Evolutionary conservation across 2,888 invertebrate genomes (phyloP), one percentile per base, ranked within the genome.

Genomic region (Arenicola marina): DNA sequence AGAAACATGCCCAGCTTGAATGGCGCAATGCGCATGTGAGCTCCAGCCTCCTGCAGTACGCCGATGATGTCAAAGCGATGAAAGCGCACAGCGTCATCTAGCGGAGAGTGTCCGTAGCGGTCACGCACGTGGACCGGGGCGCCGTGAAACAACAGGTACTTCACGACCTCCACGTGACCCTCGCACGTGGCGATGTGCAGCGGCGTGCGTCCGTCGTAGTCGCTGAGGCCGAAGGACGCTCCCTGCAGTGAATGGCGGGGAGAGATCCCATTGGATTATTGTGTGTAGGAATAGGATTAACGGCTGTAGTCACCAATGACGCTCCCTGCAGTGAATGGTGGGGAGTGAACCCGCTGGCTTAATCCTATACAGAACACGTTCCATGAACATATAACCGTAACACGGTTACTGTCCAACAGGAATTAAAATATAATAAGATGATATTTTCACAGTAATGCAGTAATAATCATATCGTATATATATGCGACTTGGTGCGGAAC

Each of bases 101-200:
- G 72, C 86, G 85, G 80, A 2, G 83, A 82, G 63, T 79, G 76
- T 4, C 81, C 79, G 59, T 77, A 77, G 48, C 78, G 59, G 62
- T 92, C 92, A 68, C 90, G 89, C 44, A 88, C 85, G 77, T 95
- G 93, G 2, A 95, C 91, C 56, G 89, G 91, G 0, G 92, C 92
- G 0, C 95, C 95, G 74, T 90, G 88, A 58, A 87, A 86, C 31
- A 95, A 85, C 33, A 95, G 85, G 79, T 88, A 89, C 68, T 89
- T 88, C 0, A 93, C 91, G 0, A 91, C 86, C 0, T 86, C 78
- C 0, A 87, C 69, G 63, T 90, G 88, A 0, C 92, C 92, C 69
- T 89, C 87, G 55, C 88, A 85, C 38, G 91, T 89, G 0, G 94
- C 93, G 61, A 92, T 87, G 75, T 95, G 94, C 0, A 95, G 85